Conservation (phyloP, 2,797 vertebrate genomes). For the Eulemur rubriventer region DNA sequence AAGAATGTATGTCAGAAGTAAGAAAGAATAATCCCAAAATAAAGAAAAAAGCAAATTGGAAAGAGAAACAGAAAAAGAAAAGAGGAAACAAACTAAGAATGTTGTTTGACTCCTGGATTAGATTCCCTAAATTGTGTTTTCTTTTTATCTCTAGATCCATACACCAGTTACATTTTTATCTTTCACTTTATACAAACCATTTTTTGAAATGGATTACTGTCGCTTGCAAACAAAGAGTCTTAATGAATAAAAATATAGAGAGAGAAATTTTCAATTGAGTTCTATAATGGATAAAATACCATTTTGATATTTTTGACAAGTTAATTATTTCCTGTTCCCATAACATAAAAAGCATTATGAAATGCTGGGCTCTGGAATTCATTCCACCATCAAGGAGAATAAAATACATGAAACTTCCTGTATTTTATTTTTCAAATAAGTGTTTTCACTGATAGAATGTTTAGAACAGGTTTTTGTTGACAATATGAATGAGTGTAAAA, state of each 20-base stretch:
- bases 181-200: background rate
- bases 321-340: background rate
- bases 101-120: background rate
- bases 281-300: background rate
- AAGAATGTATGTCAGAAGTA: background rate
- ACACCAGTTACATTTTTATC: background rate
- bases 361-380: background rate
- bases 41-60: background rate
- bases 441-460: background rate
- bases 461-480: background rate
- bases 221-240: background rate
- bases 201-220: background rate
- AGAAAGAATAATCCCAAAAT: background rate
- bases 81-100: background rate
- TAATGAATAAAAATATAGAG: background rate
- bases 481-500: background rate
- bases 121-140: background rate
- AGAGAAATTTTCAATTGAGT: background rate
- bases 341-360: background rate
- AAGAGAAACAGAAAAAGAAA: background rate
- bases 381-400: background rate
- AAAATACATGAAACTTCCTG: background rate
- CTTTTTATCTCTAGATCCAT: background rate
- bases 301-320: conserved; percentile 35
- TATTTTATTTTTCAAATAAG: background rate